phyloP scores from a whole-genome alignment of 2,797 vertebrate genomes.

The Ctenochaetus hawaiiensis region DNA sequence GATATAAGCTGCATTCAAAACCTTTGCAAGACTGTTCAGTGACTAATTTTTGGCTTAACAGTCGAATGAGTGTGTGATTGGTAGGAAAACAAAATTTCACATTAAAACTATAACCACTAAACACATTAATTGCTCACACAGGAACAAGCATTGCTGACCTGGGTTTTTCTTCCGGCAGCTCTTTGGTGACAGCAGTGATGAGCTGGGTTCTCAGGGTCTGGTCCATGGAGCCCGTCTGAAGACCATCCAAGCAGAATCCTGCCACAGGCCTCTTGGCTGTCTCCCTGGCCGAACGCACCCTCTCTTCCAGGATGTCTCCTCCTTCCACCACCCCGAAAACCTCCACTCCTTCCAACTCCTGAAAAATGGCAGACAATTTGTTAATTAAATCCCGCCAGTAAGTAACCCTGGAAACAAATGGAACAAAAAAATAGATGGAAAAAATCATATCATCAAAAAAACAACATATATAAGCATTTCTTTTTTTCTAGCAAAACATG shows the following conservation, averaged over 20 bases:
- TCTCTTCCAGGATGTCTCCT: constrained; percentile 92
- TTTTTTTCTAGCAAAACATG: not conserved
- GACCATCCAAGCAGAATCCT: constrained; percentile 95
- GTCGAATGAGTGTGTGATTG: not conserved
- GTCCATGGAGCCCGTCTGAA: constrained; percentile 86
- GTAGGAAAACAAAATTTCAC: no score
- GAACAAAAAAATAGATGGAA: constrained; percentile 5
- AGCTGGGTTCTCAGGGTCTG: constrained; percentile 88
- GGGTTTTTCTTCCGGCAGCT: constrained; percentile 94
- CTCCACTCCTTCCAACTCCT: constrained; percentile 89
- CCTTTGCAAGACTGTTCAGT: no score
- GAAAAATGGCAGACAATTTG: constrained; percentile 37
- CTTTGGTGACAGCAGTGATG: constrained; percentile 88
- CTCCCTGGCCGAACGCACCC: constrained; percentile 92
- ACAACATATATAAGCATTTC: not conserved
- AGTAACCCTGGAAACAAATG: no score
- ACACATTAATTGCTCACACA: constrained; percentile 11
- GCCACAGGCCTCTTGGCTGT: constrained; percentile 94
- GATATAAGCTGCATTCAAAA: not conserved
- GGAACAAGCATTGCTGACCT: constrained; percentile 80
- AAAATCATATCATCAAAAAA: not conserved
- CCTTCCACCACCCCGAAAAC: constrained; percentile 96
- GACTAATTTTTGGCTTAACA: constrained; percentile 15
- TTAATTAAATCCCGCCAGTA: constrained; percentile 17
- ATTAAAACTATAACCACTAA: constrained; percentile 13